Base-by-base conservation (phyloP, 2,113 vertebrate genomes). In the Myotis yumanensis region DNA sequence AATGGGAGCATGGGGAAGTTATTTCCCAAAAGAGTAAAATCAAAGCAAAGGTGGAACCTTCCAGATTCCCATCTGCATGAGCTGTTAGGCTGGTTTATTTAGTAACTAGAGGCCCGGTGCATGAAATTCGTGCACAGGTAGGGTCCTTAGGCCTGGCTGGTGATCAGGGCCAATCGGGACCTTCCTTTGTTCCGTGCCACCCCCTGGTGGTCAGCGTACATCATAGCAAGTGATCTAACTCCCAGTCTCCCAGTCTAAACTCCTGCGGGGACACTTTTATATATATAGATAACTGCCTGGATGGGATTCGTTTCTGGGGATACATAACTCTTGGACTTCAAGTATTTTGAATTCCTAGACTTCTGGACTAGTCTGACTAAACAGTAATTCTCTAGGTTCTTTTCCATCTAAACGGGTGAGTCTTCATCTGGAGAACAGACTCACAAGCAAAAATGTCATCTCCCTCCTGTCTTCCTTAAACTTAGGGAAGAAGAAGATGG, bases 21-120 rank as follows among this genome's bases (percentile, higher is more conserved):
- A 54, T 91, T 91, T 85, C 86, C 18, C 20, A 86, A 79, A 76
- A 81, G 20, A 92, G 40, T 64, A 77, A 91, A 86, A 86, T 23
- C 62, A 89, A 82, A 25, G 22, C 15, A 85, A 90, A 77, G 2
- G 28, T 16, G 11, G 59, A 62, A 52, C 3, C 7, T 79, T 62
- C 35, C 30, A 62, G 64, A 89, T 91, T 93, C 52, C 3, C 28
- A 90, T 75, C 77, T 69, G 18, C 16, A 71, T 40, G 9, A 35
- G 12, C 11, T 16, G 5, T 48, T 79, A 30, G 69, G 10, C 32
- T 0, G 14, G 69, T 71, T 75, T 90, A 88, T 68, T 96, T 96
- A 91, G 32, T 71, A 64, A 62, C 23, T 59, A 62, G 59, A 28
- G 10, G 59, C 25, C 23, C 0, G 4, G 4, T 62, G 57, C 57